Evolutionary conservation across 1,140 invertebrate genomes (phyloP), one percentile per base, ranked within the genome.

Genomic region (Dendroctonus ponderosae): DNA sequence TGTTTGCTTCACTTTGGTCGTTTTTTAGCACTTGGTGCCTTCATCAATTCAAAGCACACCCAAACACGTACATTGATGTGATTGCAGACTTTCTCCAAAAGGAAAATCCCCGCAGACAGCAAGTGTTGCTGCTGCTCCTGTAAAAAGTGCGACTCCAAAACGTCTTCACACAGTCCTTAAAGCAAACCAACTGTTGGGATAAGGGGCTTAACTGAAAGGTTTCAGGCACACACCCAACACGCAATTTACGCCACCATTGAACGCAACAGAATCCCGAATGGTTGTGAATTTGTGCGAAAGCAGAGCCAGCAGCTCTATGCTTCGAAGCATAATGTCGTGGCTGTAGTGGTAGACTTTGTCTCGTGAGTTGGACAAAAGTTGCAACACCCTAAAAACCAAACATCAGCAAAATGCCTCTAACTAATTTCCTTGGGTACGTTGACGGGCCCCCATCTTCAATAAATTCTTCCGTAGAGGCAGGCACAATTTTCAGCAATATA

Each of bases 401-500:
- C 3, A 2, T 26, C 9, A 38, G 37, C 37, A 56, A 9, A 38
- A 4, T 39, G 37, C 9, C 2, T 52, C 3, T 15, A 12, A 52
- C 3, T 15, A 37, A 39, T 7, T 9, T 39, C 26, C 40, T 37
- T 3, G 9, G 40, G 43, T 65, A 65, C 62, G 48, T 50, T 58
- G 39, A 5, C 44, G 65, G 65, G 11, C 65, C 65, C 4, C 65
- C 65, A 67, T 67, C 59, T 46, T 67, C 65, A 43, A 67, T 46
- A 53, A 67, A 67, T 44, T 67, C 65, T 41, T 67, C 65, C 4
- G 59, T 26, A 7, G 50, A 61, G 12, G 40, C 26, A 9, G 65
- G 58, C 11, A 67, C 52, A 14, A 67, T 54, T 42, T 67, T 53
- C 8, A 39, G 38, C 37, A 67, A 56, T 54, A 67, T 57, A 46